Evolutionary conservation across 2,797 vertebrate genomes (phyloP), one percentile per base, ranked within the genome.

Genomic region (Semotilus atromaculatus): DNA sequence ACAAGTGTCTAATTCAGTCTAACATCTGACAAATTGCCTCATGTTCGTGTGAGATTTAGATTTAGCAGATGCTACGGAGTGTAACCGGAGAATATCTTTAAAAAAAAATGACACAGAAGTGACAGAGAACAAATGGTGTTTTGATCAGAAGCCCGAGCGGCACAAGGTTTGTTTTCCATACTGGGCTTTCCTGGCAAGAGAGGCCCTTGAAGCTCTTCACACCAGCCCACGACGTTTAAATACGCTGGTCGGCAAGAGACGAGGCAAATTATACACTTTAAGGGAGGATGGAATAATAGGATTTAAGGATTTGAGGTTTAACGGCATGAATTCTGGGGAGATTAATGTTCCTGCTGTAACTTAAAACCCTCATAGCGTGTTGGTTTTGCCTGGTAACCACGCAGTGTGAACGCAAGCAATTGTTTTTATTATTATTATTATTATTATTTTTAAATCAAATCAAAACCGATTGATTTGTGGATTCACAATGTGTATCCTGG

Each of bases 251-350:
- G 72, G 82, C 34, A 73, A 73, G 72, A 82, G 84, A 86, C 81
- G 51, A 68, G 67, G 75, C 70, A 84, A 85, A 85, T 89, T 86
- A 82, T 82, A 80, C 18, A 40, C 80, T 84, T 85, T 40, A 73
- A 31, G 48, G 29, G 55, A 72, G 73, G 53, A 71, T 55, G 78
- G 79, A 84, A 84, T 85, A 82, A 74, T 67, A 76, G 82, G 81
- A 81, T 85, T 84, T 82, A 81, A 66, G 45, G 75, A 45, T 84
- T 86, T 85, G 29, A 43, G 55, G 80, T 51, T 45, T 80, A 70
- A 31, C 31, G 14, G 53, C 82, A 8, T 75, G 75, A 77, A 75
- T 80, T 79, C 64, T 43, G 29, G 71, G 31, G 48, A 80, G 70
- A 60, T 75, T 86, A 79, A 64, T 66, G 51, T 81, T 82, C 45